These are phyloP conservation scores for Megaceryle maxima DNA, from an alignment of 2,113 vertebrate genomes.

Conservation along the genomic window DNA sequence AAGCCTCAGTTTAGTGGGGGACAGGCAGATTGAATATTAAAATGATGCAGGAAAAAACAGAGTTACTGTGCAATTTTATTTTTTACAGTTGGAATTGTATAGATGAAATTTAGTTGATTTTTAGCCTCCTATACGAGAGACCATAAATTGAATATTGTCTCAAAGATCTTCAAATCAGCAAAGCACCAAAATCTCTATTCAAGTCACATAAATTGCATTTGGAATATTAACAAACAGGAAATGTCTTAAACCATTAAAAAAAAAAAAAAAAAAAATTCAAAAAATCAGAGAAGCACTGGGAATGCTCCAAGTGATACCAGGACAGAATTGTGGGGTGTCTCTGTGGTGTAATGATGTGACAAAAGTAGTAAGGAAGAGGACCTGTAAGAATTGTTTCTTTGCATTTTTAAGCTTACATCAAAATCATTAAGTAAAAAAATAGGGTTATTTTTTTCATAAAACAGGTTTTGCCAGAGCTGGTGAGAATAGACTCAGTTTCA, in stretches of 20 bases:
- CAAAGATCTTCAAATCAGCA: background rate
- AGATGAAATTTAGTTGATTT: background rate
- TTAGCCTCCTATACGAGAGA: background rate
- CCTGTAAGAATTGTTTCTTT: background rate
- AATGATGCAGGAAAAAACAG: background rate
- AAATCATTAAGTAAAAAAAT: slow-evolving; percentile 12
- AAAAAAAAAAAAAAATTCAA: background rate
- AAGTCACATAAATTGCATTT: background rate
- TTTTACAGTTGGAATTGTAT: background rate
- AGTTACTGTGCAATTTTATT: background rate
- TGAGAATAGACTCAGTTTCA: background rate
- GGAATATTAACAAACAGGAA: background rate
- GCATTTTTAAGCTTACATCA: background rate
- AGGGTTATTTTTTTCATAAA: background rate
- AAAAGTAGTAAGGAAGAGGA: slow-evolving; percentile 5
- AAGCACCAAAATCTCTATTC: background rate
- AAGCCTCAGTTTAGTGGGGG: background rate
- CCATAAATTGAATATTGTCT: background rate
- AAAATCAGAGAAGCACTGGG: background rate
- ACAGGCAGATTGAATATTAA: background rate
- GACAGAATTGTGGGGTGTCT: background rate
- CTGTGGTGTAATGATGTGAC: background rate
- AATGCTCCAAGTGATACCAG: background rate
- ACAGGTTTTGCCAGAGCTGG: background rate
- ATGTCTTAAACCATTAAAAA: background rate